Evolutionary conservation across 2,888 invertebrate genomes (phyloP), one percentile per base, ranked within the genome.

Genomic region (Lapara coniferarum): DNA sequence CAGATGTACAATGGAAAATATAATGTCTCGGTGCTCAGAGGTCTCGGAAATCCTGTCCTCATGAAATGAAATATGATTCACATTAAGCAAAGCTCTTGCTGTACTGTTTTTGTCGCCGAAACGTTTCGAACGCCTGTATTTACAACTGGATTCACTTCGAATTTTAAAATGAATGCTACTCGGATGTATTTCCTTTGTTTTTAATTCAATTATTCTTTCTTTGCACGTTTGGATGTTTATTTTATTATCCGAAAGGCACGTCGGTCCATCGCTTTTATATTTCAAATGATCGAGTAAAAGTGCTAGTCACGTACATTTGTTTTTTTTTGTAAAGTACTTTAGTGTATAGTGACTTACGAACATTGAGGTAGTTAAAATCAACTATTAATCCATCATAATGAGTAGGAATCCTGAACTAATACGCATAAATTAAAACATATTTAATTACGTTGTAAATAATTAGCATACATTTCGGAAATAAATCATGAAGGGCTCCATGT

Each of bases 11-110:
- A 78, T 81, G 75, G 78, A 81, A 80, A 84, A 80, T 81, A 82
- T 84, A 84, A 84, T 83, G 81, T 80, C 75, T 81, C 78, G 75
- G 76, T 74, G 75, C 73, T 76, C 79, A 71, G 77, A 80, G 83
- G 82, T 81, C 85, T 84, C 84, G 85, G 86, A 86, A 86, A 86
- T 86, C 82, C 86, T 86, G 79, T 81, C 83, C 84, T 83, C 82
- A 82, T 77, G 78, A 83, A 86, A 87, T 90, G 90, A 91, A 90
- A 90, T 90, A 91, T 90, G 89, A 90, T 85, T 82, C 87, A 82
- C 89, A 90, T 91, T 90, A 89, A 86, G 82, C 83, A 85, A 89
- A 89, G 85, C 89, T 85, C 89, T 86, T 85, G 88, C 87, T 88
- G 84, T 87, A 79, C 83, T 85, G 87, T 89, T 90, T 90, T 90